Percentiles rank a stretch among this genome's conserved stretches.
Conservation (phyloP, 1,140 invertebrate species). For the Temnothorax curvispinosus region DNA sequence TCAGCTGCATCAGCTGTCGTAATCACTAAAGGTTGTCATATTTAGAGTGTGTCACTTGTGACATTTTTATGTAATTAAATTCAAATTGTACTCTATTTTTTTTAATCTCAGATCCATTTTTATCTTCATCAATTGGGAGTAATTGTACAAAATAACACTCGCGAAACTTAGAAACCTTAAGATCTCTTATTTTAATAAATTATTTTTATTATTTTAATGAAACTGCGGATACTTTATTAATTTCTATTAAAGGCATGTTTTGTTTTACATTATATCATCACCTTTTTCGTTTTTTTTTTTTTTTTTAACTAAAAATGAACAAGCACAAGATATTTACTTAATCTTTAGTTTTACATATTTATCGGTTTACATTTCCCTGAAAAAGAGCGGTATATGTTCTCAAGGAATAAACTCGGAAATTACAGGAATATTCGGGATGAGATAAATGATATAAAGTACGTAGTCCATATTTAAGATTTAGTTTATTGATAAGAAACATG, state of each 20-base stretch:
- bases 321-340: neutral
- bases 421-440: neutral
- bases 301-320: neutral
- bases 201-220: neutral
- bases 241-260: slow-evolving; percentile 14
- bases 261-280: neutral
- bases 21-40: neutral
- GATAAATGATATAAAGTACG: neutral
- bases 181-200: slow-evolving; percentile 20
- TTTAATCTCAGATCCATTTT: neutral
- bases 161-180: neutral
- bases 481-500: slow-evolving; percentile 61
- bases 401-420: neutral
- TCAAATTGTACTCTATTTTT: neutral
- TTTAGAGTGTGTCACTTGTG: neutral
- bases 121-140: neutral
- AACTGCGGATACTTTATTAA: slow-evolving; percentile 1
- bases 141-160: slow-evolving; percentile 28
- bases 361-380: slow-evolving; percentile 3
- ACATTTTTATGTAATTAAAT: slow-evolving; percentile 10
- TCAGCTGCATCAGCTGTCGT: slow-evolving; percentile 49
- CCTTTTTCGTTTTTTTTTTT: neutral
- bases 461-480: slow-evolving; percentile 52
- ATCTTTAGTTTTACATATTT: neutral
- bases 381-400: neutral